These are phyloP conservation scores for Willowsia nigromaculata DNA, from an alignment of 2,888 invertebrate genomes.

Conservation along the genomic window DNA sequence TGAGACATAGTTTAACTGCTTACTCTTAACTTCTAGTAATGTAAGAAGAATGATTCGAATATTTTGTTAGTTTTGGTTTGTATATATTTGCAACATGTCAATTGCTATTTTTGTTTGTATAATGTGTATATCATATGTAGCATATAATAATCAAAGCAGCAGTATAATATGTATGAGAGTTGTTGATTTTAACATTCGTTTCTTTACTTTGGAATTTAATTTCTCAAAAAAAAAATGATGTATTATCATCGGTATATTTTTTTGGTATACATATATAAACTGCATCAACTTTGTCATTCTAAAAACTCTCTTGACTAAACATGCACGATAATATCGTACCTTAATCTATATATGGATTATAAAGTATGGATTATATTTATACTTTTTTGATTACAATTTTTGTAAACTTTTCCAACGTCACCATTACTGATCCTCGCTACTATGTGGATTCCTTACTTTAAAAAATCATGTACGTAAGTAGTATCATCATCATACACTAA, in stretches of 20 bases:
- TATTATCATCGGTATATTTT: not conserved
- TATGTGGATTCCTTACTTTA: not conserved
- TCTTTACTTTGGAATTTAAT: not conserved
- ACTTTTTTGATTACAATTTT: not conserved
- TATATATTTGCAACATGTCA: constrained; percentile 10
- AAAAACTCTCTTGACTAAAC: constrained; percentile 29
- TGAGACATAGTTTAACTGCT: not conserved
- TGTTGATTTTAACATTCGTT: not conserved
- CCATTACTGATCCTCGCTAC: not conserved
- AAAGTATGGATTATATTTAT: not conserved
- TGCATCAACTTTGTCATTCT: not conserved
- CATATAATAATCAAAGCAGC: not conserved
- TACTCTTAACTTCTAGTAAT: not conserved
- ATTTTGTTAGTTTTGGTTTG: constrained; percentile 23
- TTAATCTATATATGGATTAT: not conserved
- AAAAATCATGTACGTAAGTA: constrained; percentile 11
- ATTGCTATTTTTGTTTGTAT: not conserved
- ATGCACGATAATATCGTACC: not conserved
- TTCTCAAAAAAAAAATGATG: not conserved
- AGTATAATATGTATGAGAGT: not conserved
- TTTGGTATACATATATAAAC: constrained; percentile 8
- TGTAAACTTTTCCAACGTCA: not conserved
- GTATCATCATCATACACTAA: not conserved
- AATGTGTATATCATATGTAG: not conserved
- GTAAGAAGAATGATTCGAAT: constrained; percentile 15